phyloP scores from a whole-genome alignment of 2,888 invertebrate species.

The Diloba caeruleocephala region DNA sequence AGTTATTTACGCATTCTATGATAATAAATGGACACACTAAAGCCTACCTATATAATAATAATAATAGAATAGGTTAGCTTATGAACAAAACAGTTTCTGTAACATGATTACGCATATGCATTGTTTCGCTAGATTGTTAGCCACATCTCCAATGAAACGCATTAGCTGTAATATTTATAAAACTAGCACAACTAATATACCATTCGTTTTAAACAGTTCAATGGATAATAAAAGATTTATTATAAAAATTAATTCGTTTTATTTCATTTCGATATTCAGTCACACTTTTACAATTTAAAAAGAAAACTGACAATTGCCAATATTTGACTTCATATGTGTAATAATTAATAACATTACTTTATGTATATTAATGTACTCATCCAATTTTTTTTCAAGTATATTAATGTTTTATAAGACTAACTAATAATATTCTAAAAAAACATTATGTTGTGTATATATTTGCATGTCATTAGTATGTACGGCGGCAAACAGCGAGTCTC shows the following conservation, averaged over 20 bases:
- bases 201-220: slow-evolving; percentile 71
- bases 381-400: too few relatives aligned
- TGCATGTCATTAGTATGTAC: too few relatives aligned
- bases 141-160: slow-evolving; percentile 64
- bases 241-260: slow-evolving; percentile 61
- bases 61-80: neutral
- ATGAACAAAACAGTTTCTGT: slow-evolving; percentile 11
- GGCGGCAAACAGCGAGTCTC: too few relatives aligned
- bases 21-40: neutral
- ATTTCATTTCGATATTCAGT: slow-evolving; percentile 9
- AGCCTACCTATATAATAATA: neutral
- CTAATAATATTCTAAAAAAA: too few relatives aligned
- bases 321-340: too few relatives aligned
- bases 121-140: slow-evolving; percentile 11
- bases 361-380: too few relatives aligned
- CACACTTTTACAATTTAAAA: neutral
- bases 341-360: too few relatives aligned
- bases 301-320: too few relatives aligned
- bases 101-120: slow-evolving; percentile 16
- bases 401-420: too few relatives aligned
- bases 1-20: neutral
- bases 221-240: slow-evolving; percentile 80
- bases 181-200: slow-evolving; percentile 76
- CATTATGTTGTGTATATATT: too few relatives aligned
- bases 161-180: slow-evolving; percentile 68